Evolutionary conservation across 2,113 vertebrate genomes (phyloP).

Genomic region (Ondatra zibethicus): DNA sequence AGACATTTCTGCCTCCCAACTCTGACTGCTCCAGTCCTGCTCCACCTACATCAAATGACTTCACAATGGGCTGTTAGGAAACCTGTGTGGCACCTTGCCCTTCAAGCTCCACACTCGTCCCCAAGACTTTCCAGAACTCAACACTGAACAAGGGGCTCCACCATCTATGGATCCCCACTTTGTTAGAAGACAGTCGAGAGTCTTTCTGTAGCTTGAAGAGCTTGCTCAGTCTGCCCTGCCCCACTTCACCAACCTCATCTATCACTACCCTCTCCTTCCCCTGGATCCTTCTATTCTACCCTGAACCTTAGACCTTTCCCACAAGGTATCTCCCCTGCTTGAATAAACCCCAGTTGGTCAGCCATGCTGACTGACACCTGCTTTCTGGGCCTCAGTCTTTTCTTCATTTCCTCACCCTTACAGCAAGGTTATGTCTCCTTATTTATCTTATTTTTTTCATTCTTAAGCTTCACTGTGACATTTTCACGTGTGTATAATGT

Average conservation of each 20-base stretch:
- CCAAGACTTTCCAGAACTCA: background rate
- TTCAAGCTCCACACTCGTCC: background rate
- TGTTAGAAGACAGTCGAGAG: background rate
- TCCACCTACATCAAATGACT: background rate
- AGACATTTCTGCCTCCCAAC: background rate
- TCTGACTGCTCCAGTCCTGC: background rate
- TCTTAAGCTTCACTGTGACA: background rate
- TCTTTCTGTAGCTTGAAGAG: background rate
- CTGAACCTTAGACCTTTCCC: background rate
- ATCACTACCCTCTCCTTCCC: background rate
- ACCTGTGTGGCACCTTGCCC: background rate
- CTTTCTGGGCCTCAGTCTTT: background rate
- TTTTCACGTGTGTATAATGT: background rate
- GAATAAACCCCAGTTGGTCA: background rate
- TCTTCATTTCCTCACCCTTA: constrained; percentile 41
- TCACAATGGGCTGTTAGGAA: background rate
- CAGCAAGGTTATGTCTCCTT: background rate
- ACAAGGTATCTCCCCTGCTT: background rate
- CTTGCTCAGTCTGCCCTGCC: background rate
- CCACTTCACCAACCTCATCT: background rate
- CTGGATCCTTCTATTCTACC: background rate
- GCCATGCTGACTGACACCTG: background rate
- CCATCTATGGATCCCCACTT: background rate
- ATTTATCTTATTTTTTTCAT: background rate
- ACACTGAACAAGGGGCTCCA: background rate